phyloP scores from a whole-genome alignment of 2,113 vertebrate genomes.

The Gadus chalcogrammus region DNA sequence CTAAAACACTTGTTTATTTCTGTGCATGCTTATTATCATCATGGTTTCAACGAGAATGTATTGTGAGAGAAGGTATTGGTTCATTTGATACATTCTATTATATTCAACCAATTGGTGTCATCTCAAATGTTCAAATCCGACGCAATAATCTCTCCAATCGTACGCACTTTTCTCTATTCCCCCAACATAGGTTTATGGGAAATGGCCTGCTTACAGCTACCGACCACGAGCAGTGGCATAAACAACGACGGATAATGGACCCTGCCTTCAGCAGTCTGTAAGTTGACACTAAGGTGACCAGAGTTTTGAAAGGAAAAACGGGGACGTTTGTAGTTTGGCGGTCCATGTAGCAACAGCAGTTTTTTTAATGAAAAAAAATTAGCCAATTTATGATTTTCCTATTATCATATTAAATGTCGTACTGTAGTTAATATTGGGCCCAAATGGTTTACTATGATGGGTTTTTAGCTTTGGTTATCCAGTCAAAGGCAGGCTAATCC shows the following conservation, averaged over 20 bases:
- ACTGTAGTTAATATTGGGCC: too few species aligned
- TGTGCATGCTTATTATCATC: too few species aligned
- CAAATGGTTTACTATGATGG: too few species aligned
- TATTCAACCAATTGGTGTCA: neutral
- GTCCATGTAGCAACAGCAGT: too few species aligned
- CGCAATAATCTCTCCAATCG: neutral
- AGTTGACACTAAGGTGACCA: slow-evolving; percentile 29
- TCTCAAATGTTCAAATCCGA: neutral
- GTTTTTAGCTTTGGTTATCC: too few species aligned
- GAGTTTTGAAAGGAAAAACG: too few species aligned
- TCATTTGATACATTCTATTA: neutral
- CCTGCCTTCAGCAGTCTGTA: slow-evolving; percentile 85
- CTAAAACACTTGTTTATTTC: too few species aligned
- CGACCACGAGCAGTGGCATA: slow-evolving; percentile 83
- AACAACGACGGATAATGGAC: slow-evolving; percentile 86
- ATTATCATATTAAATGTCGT: too few species aligned
- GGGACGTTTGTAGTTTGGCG: too few species aligned
- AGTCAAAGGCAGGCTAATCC: too few species aligned
- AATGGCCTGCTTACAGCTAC: slow-evolving; percentile 77
- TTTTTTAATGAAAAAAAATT: too few species aligned
- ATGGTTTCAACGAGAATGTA: neutral
- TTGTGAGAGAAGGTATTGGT: neutral
- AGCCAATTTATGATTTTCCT: too few species aligned
- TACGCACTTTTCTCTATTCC: neutral
- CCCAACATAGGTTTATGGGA: slow-evolving; percentile 78